Evolutionary conservation across 2,113 vertebrate genomes (phyloP).

Genomic region (Nettapus auritus): DNA sequence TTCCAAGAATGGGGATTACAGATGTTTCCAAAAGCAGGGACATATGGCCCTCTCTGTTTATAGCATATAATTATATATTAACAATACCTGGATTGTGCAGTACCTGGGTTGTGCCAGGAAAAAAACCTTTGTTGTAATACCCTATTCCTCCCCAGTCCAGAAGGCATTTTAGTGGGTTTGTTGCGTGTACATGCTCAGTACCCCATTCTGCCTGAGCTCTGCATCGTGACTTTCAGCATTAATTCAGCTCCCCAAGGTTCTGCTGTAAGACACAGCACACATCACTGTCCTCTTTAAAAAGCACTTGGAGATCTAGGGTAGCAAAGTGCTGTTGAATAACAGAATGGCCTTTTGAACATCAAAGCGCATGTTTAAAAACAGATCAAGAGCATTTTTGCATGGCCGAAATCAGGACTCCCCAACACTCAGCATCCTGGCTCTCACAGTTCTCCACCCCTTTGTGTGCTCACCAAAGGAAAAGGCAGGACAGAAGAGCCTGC

Average conservation of each 20-base stretch:
- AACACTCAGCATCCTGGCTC: neutral
- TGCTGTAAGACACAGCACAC: fast-evolving
- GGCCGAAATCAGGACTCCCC: neutral
- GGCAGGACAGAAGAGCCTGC: neutral
- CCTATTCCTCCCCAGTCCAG: neutral
- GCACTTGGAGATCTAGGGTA: neutral
- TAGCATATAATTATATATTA: fast-evolving
- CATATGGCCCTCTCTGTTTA: fast-evolving
- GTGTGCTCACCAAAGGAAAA: neutral
- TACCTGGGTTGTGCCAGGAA: neutral
- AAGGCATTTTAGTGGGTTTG: fast-evolving
- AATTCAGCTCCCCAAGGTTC: neutral
- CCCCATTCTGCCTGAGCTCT: neutral
- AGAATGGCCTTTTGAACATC: neutral
- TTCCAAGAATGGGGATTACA: neutral
- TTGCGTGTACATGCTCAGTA: fast-evolving
- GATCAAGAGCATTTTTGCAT: neutral
- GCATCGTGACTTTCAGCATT: neutral
- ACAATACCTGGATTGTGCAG: fast-evolving
- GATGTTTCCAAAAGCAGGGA: neutral
- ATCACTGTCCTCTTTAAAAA: neutral
- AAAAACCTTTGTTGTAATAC: neutral
- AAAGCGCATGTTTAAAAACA: neutral
- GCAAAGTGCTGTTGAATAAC: neutral
- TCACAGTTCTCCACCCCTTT: neutral